phyloP scores from a whole-genome alignment of 2,797 vertebrate species.

The Acropternis orthonyx region DNA sequence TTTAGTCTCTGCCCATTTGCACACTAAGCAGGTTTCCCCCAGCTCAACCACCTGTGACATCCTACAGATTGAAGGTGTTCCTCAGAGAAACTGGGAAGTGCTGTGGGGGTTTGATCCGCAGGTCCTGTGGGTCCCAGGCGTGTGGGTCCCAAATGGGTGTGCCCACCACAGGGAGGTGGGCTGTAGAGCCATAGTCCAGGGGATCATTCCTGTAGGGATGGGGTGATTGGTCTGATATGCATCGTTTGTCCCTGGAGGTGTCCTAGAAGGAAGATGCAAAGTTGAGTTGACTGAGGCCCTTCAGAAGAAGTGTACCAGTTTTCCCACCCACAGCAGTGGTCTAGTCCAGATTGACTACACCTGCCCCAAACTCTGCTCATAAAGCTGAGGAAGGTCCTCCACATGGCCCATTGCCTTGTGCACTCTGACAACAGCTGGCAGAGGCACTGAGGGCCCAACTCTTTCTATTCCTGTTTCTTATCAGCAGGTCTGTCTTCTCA shows the following conservation, averaged over 20 bases:
- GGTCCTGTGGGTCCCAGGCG: background rate
- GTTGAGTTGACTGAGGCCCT: background rate
- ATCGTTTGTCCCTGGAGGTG: rapidly evolving
- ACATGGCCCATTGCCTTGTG: rapidly evolving
- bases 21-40: background rate
- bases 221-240: background rate
- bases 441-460: background rate
- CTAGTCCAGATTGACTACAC: background rate
- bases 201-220: background rate
- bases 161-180: background rate
- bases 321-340: background rate
- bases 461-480: background rate
- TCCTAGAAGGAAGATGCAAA: background rate
- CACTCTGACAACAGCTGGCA: background rate
- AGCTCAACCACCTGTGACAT: background rate
- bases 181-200: background rate
- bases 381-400: background rate
- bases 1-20: background rate
- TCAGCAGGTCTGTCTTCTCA: background rate
- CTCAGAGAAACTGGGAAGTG: rapidly evolving
- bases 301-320: background rate
- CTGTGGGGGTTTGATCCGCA: background rate
- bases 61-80: background rate
- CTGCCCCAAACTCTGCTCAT: background rate
- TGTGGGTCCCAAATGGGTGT: background rate